Base-by-base conservation (phyloP, 2,113 vertebrate genomes). In the Grammomys dolichurus region DNA sequence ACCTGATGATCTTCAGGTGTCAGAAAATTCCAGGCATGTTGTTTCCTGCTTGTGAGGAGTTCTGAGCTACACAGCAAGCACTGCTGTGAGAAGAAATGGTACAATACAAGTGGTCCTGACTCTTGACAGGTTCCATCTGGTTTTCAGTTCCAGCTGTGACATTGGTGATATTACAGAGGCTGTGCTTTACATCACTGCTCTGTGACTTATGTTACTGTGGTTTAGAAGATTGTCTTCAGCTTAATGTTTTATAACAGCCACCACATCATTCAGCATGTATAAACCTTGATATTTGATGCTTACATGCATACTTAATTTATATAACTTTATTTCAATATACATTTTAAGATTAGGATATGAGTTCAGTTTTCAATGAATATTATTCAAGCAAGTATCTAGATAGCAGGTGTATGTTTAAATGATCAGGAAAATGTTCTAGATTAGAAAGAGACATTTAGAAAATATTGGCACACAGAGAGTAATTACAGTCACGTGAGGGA, bases 71-170 rank as follows among this genome's bases (percentile, higher is more conserved):
- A 16, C 22, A 51, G 43, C 48, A 24, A 43, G 43, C 28, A 33
- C 26, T 54, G 36, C 60, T 70, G 7, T 43, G n/a, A 17, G 40
- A 40, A 6, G 48, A n/a, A 78, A 60, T 8, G n/a, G 43, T 43
- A 40, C 36, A 14, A 43, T 26, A 58, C 54, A 7, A 22, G 36
- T 40, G 54, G 43, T 22, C n/a, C n/a, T 84, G 58, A 13, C 36
- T 10, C 58, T 43, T 43, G 24, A 43, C 26, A 43, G 43, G 73
- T 69, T 90, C 85, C 63, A 65, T 88, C 85, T 87, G 56, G 11
- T 12, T 95, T 95, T 90, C 26, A 73, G 33, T 80, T 87, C 40
- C 87, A 70, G 75, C 96, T 94, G 92, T 76, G 70, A 89, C 46
- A 54, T 28, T 72, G 33, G 90, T 88, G 54, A 36, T 11, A 86